Conservation (phyloP, 2,113 vertebrate species). For the Python bivittatus region DNA sequence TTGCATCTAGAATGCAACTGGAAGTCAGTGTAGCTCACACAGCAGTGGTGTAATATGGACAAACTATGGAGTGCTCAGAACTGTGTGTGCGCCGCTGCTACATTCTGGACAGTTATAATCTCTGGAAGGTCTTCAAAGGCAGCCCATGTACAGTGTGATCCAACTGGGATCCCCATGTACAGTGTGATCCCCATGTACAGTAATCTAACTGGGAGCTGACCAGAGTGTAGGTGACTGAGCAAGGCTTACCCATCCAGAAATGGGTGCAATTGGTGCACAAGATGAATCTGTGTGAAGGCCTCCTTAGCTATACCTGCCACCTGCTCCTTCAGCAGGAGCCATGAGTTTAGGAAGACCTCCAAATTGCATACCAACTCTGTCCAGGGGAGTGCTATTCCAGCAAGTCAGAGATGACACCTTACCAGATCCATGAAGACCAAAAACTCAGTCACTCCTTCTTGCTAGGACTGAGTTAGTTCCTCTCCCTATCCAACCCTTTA, state of each 20-base stretch:
- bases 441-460: neutral
- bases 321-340: no score
- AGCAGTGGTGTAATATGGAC: no score
- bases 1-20: no score
- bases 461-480: neutral
- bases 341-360: neutral
- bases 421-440: neutral
- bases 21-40: no score
- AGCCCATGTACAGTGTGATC: no score
- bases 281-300: neutral
- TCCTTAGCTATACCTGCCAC: no score
- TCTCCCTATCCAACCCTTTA: neutral
- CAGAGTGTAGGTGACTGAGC: neutral
- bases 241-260: neutral
- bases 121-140: neutral
- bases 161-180: no score
- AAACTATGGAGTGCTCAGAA: no score
- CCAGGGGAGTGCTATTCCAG: neutral
- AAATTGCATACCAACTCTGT: neutral
- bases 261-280: neutral
- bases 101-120: no score
- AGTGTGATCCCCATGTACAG: no score
- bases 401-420: neutral
- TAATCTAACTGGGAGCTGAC: neutral
- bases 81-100: no score